phyloP scores from a whole-genome alignment of 2,113 vertebrate genomes.

The Ictalurus punctatus region DNA sequence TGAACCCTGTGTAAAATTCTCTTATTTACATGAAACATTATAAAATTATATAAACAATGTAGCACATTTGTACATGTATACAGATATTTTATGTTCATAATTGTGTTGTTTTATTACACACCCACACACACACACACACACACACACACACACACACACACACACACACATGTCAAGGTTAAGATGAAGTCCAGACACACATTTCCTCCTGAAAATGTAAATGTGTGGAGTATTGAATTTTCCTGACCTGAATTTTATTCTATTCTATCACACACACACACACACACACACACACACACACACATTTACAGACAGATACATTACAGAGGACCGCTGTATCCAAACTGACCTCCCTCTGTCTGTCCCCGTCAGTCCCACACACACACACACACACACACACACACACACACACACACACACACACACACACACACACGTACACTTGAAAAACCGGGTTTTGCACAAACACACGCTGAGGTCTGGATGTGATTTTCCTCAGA shows the following conservation, averaged over 20 bases:
- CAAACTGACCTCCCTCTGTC: neutral
- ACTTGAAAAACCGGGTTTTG: neutral
- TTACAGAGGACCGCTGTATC: neutral
- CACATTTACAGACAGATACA: neutral
- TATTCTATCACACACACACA: neutral
- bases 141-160: constrained; percentile 3
- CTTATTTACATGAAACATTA: too few relatives aligned
- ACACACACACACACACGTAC: neutral
- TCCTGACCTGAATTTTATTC: constrained; percentile 1
- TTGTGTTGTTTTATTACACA: neutral
- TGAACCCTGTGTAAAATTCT: neutral
- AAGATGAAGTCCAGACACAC: constrained; percentile 22
- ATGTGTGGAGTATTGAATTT: constrained; percentile 15
- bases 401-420: neutral
- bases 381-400: neutral
- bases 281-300: constrained; percentile 6
- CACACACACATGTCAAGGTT: constrained; percentile 6
- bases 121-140: neutral
- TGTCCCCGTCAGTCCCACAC: neutral
- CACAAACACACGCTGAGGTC: constrained; percentile 60
- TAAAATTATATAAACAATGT: neutral
- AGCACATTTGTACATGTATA: neutral
- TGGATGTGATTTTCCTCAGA: constrained; percentile 77
- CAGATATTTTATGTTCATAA: neutral
- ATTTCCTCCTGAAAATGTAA: constrained; percentile 22